Conservation (phyloP, 2,797 vertebrate species). For the Oceanodroma leucorhoa region DNA sequence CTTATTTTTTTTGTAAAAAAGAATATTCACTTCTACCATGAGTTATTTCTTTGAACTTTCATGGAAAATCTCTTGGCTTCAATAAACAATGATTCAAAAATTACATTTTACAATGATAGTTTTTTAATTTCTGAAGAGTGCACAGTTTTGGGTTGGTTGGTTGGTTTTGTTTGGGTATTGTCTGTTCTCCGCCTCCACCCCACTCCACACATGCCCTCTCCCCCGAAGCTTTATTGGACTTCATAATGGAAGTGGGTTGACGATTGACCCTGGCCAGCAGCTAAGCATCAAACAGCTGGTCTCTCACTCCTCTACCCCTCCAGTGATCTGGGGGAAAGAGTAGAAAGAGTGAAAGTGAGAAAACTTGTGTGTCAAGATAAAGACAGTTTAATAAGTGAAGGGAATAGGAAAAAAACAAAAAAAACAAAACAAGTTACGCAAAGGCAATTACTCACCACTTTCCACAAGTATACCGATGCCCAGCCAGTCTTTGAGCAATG, state of each 20-base stretch:
- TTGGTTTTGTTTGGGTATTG: not conserved
- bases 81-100: not conserved
- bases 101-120: not conserved
- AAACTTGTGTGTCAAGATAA: not conserved
- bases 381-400: not conserved
- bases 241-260: not conserved
- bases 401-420: not conserved
- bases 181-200: not conserved
- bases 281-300: not conserved
- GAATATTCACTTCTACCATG: not conserved
- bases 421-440: not conserved
- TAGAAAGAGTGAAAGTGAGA: not conserved
- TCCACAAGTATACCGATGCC: not conserved
- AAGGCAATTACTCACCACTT: not conserved
- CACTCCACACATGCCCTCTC: accelerated
- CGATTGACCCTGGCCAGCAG: not conserved
- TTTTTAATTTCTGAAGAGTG: not conserved
- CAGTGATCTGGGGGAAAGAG: not conserved
- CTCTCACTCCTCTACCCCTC: not conserved
- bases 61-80: not conserved
- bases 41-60: not conserved
- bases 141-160: not conserved
- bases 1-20: not conserved
- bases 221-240: not conserved
- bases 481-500: not conserved